Evolutionary conservation across 1,140 invertebrate species (phyloP), one percentile per base, ranked within the genome.

Genomic region (Calliopsis andreniformis): DNA sequence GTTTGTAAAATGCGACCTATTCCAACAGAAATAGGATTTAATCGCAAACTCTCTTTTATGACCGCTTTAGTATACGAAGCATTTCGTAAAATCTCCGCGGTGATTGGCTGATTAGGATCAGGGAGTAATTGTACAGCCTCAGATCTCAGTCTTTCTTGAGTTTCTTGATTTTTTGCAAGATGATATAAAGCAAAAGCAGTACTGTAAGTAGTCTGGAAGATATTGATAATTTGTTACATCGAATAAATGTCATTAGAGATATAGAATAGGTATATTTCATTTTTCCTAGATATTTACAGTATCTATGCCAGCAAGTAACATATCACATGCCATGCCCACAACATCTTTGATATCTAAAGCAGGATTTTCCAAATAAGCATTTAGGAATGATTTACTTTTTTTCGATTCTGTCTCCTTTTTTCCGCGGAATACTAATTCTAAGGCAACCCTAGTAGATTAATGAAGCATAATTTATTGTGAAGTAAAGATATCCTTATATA

Each of bases 301-400:
- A 89, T 98, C 97, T 45, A 98, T 94, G 58, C 97, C 97, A 39
- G 96, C 97, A 75, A 98, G 92, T 6, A 98, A 87, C 87, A 97
- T 94, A 91, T 98, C 97, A 35, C 96, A 95, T 30, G 96, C 94
- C 92, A 97, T 96, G 61, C 96, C 96, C 28, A 96, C 92, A 8
- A 98, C 92, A 91, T 98, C 97, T 87, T 95, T 96, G 20, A 94
- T 91, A 89, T 97, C 95, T 2, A 97, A 85, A 79, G 94, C 94
- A 2, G 94, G 91, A 76, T 94, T 94, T 30, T 93, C 87, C 0
- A 97, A 88, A 89, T 96, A 97, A 18, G 93, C 93, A 63, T 94
- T 93, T 51, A 97, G 88, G 16, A 97, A 86, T 0, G 94, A 95
- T 43, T 85, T 76, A 14, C 76, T 88, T 0, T 90, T 78, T 18